Base-by-base conservation (phyloP, 2,888 invertebrate genomes). In the Podotricha telesiphe region DNA sequence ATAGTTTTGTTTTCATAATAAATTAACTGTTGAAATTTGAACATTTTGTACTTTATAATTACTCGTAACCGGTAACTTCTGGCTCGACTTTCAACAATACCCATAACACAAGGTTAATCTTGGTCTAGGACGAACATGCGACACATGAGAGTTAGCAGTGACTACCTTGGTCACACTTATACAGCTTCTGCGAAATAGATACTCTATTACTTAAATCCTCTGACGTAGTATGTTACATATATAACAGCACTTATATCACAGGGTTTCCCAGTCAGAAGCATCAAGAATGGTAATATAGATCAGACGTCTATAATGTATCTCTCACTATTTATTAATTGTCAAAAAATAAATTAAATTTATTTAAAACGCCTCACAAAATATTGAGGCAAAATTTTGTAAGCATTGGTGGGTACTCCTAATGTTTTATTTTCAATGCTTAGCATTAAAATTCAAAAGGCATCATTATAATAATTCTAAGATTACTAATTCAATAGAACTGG, bases 111-210 rank as follows among this genome's bases (percentile, higher is more conserved):
- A 69, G 69, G 67, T 65, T 74, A 73, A 70, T 74, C 71, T 69
- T 56, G 19, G 69, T 65, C 73, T 74, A 71, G 70, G 74, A 47
- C 74, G 37, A 66, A 37, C 28, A 66, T 68, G 58, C 55, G 68
- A 3, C 45, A 65, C 61, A 55, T 62, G 17, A 58, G 65, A 51
- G 68, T 62, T 62, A 59, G 59, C 56, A 56, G 48, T 45, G 59
- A 51, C 59, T 70, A 69, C 71, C 67, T 65, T 67, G 67, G 50
- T 47, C 11, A 68, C 72, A 73, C 70, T 73, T 73, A 15, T 73
- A 70, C 19, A 70, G 72, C 72, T 73, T 73, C 72, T 61, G 37
- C 62, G 68, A 73, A 70, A 70, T 68, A 68, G 72, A 70, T 68
- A 66, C 68, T 66, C 59, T 66, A 68, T 70, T 68, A 68, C 66